These are phyloP conservation scores for Tympanuchus pallidicinctus DNA, from an alignment of 2,113 vertebrate species.

Conservation along the genomic window DNA sequence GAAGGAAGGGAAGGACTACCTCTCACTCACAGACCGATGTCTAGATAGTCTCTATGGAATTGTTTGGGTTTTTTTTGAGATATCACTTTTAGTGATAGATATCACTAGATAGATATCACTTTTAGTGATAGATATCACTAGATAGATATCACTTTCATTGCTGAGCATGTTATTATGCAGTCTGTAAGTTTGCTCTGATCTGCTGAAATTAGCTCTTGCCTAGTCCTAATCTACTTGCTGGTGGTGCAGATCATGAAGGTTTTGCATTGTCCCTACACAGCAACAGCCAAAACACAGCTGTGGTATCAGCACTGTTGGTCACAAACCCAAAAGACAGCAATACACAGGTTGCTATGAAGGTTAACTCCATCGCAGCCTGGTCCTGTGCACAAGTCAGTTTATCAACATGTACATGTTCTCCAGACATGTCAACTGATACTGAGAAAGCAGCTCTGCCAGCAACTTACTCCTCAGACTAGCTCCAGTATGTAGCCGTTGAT, in stretches of 20 bases:
- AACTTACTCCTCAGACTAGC: background rate
- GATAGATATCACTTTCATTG: background rate
- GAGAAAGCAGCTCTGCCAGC: background rate
- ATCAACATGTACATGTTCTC: too few species aligned
- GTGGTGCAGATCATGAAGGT: background rate
- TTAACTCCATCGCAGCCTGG: background rate
- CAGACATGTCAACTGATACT: background rate
- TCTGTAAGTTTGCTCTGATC: background rate
- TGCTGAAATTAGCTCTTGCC: background rate
- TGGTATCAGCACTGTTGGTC: background rate
- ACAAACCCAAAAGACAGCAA: background rate
- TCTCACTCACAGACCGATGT: background rate
- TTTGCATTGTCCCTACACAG: background rate
- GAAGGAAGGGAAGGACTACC: too few species aligned
- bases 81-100: too few species aligned
- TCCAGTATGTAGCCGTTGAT: background rate
- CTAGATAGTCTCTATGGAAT: background rate
- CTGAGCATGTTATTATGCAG: background rate
- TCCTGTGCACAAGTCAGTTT: background rate
- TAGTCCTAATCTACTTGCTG: background rate
- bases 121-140: too few species aligned
- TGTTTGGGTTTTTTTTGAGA: background rate
- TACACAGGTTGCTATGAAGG: accelerated
- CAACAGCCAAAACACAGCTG: background rate
- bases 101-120: background rate